phyloP scores from a whole-genome alignment of 1,140 invertebrate genomes.

The Drosophila paulistorum region DNA sequence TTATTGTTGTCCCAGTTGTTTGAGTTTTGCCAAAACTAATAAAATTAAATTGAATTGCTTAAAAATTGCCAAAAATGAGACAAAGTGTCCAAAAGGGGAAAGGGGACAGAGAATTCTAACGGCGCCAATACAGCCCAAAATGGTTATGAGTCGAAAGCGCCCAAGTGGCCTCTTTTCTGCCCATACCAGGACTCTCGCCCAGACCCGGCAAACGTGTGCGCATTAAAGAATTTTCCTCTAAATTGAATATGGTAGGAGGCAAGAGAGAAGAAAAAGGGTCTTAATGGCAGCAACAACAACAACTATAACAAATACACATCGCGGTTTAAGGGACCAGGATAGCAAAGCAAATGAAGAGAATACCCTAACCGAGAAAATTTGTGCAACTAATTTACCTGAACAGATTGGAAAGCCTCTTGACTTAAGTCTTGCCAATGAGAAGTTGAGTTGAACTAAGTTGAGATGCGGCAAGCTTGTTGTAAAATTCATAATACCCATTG shows the following conservation, averaged over 20 bases:
- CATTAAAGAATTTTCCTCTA: conserved; percentile 70
- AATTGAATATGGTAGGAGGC: conserved; percentile 60
- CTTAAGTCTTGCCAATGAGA: conserved; percentile 2
- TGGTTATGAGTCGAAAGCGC: conserved; percentile 60
- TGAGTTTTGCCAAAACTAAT: conserved; percentile 79
- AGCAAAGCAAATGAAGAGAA: conserved; percentile 6
- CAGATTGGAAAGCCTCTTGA: background rate
- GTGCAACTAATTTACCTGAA: background rate
- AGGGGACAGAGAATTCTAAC: conserved; percentile 3
- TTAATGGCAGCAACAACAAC: conserved; percentile 44
- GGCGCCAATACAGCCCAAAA: conserved; percentile 57
- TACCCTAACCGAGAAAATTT: background rate
- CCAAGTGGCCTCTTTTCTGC: conserved; percentile 38
- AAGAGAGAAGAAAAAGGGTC: conserved; percentile 40
- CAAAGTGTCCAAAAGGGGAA: conserved; percentile 56
- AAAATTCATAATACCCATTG: conserved; percentile 20
- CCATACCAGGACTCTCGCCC: background rate
- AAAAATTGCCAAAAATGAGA: conserved; percentile 81
- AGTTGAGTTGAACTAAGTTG: background rate
- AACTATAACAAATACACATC: no score
- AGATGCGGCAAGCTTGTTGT: background rate
- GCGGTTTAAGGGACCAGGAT: background rate
- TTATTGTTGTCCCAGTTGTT: conserved; percentile 76
- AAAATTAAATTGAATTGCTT: conserved; percentile 82
- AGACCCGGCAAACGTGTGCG: conserved; percentile 57